Evolutionary conservation across 2,113 vertebrate genomes (phyloP), one percentile per base, ranked within the genome.

Genomic region (Coptodon bakossiorum): DNA sequence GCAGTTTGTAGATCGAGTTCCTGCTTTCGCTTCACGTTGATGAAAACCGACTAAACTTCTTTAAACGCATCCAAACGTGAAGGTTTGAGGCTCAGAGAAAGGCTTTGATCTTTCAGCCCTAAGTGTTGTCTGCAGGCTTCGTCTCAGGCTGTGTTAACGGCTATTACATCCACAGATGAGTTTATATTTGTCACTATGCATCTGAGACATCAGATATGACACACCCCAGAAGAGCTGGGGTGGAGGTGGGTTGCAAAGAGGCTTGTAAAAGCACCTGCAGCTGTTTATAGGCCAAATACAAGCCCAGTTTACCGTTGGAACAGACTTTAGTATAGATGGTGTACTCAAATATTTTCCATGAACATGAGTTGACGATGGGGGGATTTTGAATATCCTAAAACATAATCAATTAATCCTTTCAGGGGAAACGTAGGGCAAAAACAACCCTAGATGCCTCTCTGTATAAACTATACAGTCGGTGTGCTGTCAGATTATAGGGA

Each of bases 371-470:
- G 9, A n/a, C 6, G 3, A 19, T 40, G 7, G n/a, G 3, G 36
- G 38, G 7, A 9, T 40, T 68, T 9, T 40, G 63, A 68, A 71
- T 24, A 71, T 40, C 68, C 38, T 27, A 45, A 73, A 73, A 7
- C 38, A 27, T 43, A 73, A 45, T 71, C 22, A 27, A 9, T 14
- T 27, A 27, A 73, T 27, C 38, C 27, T 27, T 73, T 22, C 40
- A 24, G 68, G 8, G 22, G 1, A 27, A 73, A 17, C 9, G 3
- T 8, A 0, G 63, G n/a, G 7, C 36, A 22, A 38, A 13, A 38
- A 22, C 17, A 36, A 63, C 31, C 59, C 59, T 36, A 34, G 61
- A 38, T 68, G 12, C 1, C 0, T 43, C 19, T 71, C 12, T 1
- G 29, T 19, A 19, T 19, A 34, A 19, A 22, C 12, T 14, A 0